phyloP scores from a whole-genome alignment of 1,140 invertebrate species.

The Bombus turneri region DNA sequence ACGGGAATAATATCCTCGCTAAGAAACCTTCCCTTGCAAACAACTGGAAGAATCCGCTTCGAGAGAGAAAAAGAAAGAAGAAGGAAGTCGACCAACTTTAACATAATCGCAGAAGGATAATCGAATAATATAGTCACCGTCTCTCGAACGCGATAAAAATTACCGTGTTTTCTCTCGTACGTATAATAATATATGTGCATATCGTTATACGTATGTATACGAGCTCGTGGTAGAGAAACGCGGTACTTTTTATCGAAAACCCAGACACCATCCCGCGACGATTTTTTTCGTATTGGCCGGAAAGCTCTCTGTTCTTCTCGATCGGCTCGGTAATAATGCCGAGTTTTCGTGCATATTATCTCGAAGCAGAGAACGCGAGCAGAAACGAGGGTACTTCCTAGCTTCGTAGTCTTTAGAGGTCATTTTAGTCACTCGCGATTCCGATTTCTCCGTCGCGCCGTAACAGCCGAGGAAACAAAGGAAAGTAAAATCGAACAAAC shows the following conservation, averaged over 20 bases:
- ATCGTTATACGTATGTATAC: background rate
- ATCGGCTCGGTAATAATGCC: background rate
- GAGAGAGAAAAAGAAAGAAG: background rate
- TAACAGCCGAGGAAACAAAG: background rate
- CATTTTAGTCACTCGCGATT: constrained; percentile 49
- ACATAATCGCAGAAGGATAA: too few relatives aligned
- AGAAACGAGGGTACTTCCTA: constrained; percentile 52
- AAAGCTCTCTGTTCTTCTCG: background rate
- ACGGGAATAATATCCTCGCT: constrained; percentile 39
- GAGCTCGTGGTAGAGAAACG: background rate
- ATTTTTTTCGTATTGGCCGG: background rate
- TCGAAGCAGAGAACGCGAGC: constrained; percentile 17
- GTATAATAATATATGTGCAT: background rate
- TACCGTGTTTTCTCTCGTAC: constrained; percentile 2
- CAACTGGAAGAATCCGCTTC: background rate
- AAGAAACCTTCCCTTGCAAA: constrained; percentile 14
- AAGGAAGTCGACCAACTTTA: background rate
- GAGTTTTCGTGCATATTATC: background rate
- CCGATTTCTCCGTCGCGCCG: constrained; percentile 20
- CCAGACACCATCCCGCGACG: background rate
- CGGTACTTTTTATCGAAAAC: constrained; percentile 29
- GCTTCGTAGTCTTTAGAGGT: constrained; percentile 60
- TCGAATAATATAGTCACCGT: background rate
- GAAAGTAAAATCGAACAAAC: background rate
- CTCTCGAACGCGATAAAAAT: constrained; percentile 3